phyloP scores from a whole-genome alignment of 2,888 invertebrate species.

The Drosophila prostipennis region DNA sequence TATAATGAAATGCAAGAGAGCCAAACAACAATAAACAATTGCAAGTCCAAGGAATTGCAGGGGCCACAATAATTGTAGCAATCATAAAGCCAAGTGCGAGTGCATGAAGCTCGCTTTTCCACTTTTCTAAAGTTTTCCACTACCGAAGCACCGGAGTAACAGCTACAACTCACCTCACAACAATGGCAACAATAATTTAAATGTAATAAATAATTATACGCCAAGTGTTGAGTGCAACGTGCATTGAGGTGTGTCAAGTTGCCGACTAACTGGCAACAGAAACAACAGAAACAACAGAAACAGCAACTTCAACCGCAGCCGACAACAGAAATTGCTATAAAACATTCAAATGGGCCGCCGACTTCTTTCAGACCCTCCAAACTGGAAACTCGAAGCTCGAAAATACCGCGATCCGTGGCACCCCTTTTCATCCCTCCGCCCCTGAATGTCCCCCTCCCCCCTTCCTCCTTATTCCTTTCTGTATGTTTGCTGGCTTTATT shows the following conservation, averaged over 20 bases:
- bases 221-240: constrained; percentile 79
- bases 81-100: constrained; percentile 79
- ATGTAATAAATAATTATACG: constrained; percentile 81
- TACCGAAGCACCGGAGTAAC: constrained; percentile 16
- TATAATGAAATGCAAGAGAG: constrained; percentile 59
- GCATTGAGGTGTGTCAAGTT: constrained; percentile 76
- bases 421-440: constrained; percentile 17
- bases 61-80: constrained; percentile 69
- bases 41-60: constrained; percentile 39
- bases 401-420: constrained; percentile 39
- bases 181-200: constrained; percentile 76
- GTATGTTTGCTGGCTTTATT: constrained; percentile 14
- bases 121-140: constrained; percentile 54
- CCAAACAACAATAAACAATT: constrained; percentile 63
- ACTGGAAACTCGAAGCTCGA: constrained; percentile 50
- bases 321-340: constrained; percentile 49
- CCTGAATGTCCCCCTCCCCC: constrained; percentile 3
- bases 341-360: constrained; percentile 51
- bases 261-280: constrained; percentile 52
- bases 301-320: constrained; percentile 28
- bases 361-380: constrained; percentile 47
- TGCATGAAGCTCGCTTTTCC: constrained; percentile 59
- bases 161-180: constrained; percentile 44
- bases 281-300: constrained; percentile 36
- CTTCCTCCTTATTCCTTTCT: neutral